These are phyloP conservation scores for Diabrotica undecimpunctata DNA, from an alignment of 1,140 invertebrate species.

Conservation along the genomic window DNA sequence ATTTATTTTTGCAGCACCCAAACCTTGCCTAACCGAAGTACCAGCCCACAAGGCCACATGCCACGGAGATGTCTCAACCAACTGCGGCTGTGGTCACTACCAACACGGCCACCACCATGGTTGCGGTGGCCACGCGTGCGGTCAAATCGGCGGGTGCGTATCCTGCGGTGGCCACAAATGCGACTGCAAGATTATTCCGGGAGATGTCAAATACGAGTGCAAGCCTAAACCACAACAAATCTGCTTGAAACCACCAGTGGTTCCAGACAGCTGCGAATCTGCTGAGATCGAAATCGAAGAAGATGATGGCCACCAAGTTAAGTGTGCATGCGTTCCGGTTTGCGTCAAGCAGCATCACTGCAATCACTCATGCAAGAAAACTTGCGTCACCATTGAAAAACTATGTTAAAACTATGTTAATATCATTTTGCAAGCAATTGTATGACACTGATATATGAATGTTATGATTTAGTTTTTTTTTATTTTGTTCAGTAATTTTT, in stretches of 20 bases:
- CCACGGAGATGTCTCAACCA: background rate
- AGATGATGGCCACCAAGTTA: background rate
- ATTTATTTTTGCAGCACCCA: slow-evolving; percentile 5
- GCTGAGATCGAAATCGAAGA: slow-evolving; percentile 2
- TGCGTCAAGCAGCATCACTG: slow-evolving; percentile 7
- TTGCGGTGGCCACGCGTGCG: background rate
- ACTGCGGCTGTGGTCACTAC: background rate
- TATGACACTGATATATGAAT: background rate
- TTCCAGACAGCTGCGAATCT: slow-evolving; percentile 11
- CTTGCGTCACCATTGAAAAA: slow-evolving; percentile 1
- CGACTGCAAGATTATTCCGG: slow-evolving; percentile 12
- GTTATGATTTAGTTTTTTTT: too few relatives aligned
- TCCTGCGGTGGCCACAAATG: background rate
- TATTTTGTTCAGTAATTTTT: too few relatives aligned
- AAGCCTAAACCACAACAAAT: slow-evolving; percentile 11
- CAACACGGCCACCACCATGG: background rate
- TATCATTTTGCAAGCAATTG: slow-evolving; percentile 11
- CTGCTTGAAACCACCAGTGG: background rate
- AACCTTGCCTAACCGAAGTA: slow-evolving; percentile 9
- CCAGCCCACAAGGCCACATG: background rate
- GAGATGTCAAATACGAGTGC: slow-evolving; percentile 14
- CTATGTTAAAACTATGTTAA: background rate
- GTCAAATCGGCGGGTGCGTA: background rate
- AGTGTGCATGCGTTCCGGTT: slow-evolving; percentile 4
- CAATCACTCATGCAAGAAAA: background rate